Percentiles rank a stretch among this genome's conserved stretches.
Conservation (phyloP, 2,888 invertebrate genomes). For the Eurytoma adleriae region DNA sequence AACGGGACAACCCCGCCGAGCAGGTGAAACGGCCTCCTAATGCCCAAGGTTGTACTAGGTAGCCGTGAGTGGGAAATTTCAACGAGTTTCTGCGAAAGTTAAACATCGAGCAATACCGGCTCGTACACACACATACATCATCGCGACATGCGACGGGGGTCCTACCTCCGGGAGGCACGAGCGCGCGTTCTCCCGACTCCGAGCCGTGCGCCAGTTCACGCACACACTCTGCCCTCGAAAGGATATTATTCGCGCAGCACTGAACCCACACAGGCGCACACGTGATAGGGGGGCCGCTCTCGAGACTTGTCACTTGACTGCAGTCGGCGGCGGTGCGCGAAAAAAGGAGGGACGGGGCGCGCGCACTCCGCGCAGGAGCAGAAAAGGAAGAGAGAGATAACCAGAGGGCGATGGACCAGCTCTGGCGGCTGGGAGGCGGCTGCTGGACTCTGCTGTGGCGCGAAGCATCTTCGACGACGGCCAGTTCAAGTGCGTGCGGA, state of each 20-base stretch:
- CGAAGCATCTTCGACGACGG: constrained; percentile 16
- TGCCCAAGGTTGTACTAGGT: too few relatives aligned
- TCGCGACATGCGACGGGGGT: background rate
- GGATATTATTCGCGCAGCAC: background rate
- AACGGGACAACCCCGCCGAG: too few relatives aligned
- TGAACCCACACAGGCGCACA: background rate
- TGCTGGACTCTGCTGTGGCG: background rate
- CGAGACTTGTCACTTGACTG: constrained; percentile 32
- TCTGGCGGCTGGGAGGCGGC: constrained; percentile 19
- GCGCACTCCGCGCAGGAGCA: background rate
- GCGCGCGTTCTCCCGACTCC: constrained; percentile 5
- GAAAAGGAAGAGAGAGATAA: background rate
- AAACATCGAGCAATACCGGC: background rate
- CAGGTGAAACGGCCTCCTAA: too few relatives aligned
- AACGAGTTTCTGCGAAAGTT: too few relatives aligned
- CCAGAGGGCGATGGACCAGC: constrained; percentile 40
- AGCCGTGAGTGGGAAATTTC: too few relatives aligned
- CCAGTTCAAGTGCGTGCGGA: constrained; percentile 29
- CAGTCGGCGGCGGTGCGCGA: constrained; percentile 32
- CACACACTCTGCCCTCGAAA: background rate
- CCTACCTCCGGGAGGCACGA: background rate
- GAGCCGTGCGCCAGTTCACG: constrained; percentile 2
- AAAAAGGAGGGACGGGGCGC: constrained; percentile 14
- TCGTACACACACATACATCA: background rate
- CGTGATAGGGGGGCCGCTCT: constrained; percentile 7